Conservation (phyloP, 30 jellyfish, hydroid and myxozoan species). For the Morbakka virulenta region DNA sequence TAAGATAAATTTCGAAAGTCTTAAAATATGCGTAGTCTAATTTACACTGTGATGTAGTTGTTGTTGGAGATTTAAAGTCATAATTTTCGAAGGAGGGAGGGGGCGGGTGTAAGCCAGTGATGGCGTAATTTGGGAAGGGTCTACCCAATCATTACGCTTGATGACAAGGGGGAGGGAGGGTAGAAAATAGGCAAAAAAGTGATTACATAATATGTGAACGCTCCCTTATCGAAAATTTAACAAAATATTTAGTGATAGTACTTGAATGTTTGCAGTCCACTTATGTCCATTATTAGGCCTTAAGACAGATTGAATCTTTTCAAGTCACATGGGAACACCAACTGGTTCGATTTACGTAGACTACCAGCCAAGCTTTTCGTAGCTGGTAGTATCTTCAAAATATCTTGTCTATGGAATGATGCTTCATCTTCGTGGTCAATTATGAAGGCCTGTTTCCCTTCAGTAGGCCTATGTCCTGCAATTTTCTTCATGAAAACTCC, state of each 20-base stretch:
- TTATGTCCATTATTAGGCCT: background rate
- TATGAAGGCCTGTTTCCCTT: slow-evolving; percentile 5
- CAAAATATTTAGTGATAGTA: background rate
- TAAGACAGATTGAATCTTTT: background rate
- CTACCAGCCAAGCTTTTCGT: background rate
- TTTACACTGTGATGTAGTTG: too few species aligned
- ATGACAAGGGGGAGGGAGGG: too few species aligned
- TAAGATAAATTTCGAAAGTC: too few species aligned
- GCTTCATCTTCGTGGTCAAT: slow-evolving; percentile 21
- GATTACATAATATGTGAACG: too few species aligned
- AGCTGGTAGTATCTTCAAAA: slow-evolving; percentile 13
- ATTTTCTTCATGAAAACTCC: slow-evolving; percentile 13
- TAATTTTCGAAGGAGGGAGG: too few species aligned
- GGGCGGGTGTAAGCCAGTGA: too few species aligned
- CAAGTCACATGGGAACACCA: slow-evolving; percentile 2
- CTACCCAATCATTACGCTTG: too few species aligned
- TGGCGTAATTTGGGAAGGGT: too few species aligned
- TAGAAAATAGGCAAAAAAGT: too few species aligned
- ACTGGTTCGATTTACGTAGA: slow-evolving; percentile 27
- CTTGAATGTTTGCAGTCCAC: background rate
- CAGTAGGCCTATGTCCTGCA: slow-evolving; percentile 18
- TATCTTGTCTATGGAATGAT: slow-evolving; percentile 14
- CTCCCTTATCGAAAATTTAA: background rate
- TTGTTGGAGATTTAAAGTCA: too few species aligned
- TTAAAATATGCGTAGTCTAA: too few species aligned